phyloP scores from a whole-genome alignment of 2,888 invertebrate genomes.

The Tetranychus truncatus region DNA sequence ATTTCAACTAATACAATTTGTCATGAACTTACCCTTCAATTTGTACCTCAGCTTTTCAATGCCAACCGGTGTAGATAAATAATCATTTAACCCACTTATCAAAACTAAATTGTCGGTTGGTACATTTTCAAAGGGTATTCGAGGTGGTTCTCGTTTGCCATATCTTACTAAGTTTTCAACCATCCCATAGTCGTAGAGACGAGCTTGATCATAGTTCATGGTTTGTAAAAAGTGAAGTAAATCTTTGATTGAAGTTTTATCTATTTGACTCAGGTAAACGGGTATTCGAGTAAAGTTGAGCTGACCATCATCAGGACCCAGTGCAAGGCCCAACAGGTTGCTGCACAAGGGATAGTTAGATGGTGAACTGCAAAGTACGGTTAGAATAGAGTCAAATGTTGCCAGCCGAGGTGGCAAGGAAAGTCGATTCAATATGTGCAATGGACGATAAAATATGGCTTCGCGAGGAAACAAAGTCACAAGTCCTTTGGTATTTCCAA shows the following conservation, averaged over 20 bases:
- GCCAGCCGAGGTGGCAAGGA: neutral
- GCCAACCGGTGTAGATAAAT: neutral
- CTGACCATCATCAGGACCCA: neutral
- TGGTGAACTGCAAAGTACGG: neutral
- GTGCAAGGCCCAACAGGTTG: neutral
- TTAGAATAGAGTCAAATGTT: neutral
- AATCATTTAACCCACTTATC: conserved; percentile 27
- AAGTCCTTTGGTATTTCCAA: neutral
- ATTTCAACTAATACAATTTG: neutral
- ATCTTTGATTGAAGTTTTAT: neutral
- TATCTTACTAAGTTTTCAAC: neutral
- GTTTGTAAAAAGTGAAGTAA: neutral
- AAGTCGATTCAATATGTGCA: neutral
- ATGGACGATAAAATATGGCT: neutral
- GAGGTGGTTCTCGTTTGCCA: neutral
- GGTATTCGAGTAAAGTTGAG: neutral
- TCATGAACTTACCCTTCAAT: neutral
- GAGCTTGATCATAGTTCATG: neutral
- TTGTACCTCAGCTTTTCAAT: neutral
- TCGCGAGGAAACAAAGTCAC: neutral
- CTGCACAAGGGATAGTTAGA: neutral
- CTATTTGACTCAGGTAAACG: neutral
- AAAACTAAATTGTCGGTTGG: neutral
- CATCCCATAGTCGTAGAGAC: neutral
- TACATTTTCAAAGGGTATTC: neutral